Evolutionary conservation across 2,113 vertebrate genomes (phyloP), one percentile per base, ranked within the genome.

Genomic region (Fulica atra): DNA sequence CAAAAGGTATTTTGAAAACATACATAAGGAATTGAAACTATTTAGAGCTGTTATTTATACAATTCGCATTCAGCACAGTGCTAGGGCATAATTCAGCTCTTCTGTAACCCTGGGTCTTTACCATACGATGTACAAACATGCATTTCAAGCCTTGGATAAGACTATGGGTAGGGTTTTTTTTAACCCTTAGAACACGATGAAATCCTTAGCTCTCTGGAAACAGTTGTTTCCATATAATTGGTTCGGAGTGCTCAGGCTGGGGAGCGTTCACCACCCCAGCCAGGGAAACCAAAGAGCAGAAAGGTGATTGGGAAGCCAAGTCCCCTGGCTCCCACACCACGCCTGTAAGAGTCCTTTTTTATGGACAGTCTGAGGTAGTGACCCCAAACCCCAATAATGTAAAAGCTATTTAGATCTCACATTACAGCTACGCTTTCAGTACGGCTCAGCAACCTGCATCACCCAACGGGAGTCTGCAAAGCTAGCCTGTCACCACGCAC

Each of bases 1-100:
- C 29, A 65, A 79, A 87, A 21, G 40, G 63, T 89, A 89, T 94
- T 94, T 86, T 93, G 56, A 91, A 96, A 96, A 91, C 23, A 57
- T 10, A 93, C 40, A 36, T 17, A 61, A 87, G 61, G 83, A 96
- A 91, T 31, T 50, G 40, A 93, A 93, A 95, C 31, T 93, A 90
- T 88, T 76, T 70, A 7, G 46, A 84, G 72, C 35, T 86, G 81
- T 94, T 88, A 51, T 81, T 92, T 59, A 25, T 46, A 74, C 19
- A 91, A 10, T 50, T 16, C 1, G 3, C 42, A 64, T 66, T 88
- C 66, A 79, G 48, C 31, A 84, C 38, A 88, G 76, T 5, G 26
- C n/a, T 91, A 61, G 42, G 36, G 61, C 38, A 60, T 88, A 81
- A 79, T 86, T 72, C 40, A 91, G 10, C 44, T 65, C 54, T 76